Evolutionary conservation across 2,113 vertebrate species (phyloP), one percentile per base, ranked within the genome.

Genomic region (Urocolius indicus): DNA sequence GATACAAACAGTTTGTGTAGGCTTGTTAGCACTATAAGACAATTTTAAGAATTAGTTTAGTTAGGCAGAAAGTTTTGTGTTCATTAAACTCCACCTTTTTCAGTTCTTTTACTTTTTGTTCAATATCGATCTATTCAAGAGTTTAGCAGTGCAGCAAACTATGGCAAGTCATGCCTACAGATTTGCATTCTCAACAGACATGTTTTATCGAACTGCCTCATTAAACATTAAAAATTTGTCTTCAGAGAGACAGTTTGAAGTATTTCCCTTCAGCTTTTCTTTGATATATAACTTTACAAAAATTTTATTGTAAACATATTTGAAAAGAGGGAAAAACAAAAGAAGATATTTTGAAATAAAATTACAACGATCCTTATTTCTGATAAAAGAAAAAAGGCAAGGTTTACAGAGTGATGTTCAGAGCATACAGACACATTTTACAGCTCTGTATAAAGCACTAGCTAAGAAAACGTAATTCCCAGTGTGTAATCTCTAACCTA

Each of bases 171-270:
- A 95, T 69, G 89, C 85, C 81, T 89, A 92, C 77, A 32, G 16
- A 95, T 95, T 87, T 96, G 32, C 63, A 89, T 94, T 94, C 71
- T 95, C 82, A 87, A 57, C 68, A 93, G 96, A 74, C 17, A 30
- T 93, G 87, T 93, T 82, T 93, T 91, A 92, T 95, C 93, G 86
- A 97, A 96, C 93, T 87, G 67, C 32, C 73, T 95, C 86, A 94
- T 97, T 97, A 97, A 96, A 95, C 86, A 96, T 97, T 85, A 94
- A 83, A 96, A 86, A 85, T 86, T 81, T 92, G 34, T 96, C 88
- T 96, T 93, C 45, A 85, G 78, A 94, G 94, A 93, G 24, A 43
- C 51, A 74, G 9, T 45, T 43, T 67, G n/a, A 89, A 77, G 49
- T 93, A 45, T 67, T 73, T 41, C 43, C 43, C 46, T 94, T 95